Conservation (phyloP, 1,140 invertebrate genomes). For the Panagrolaimus sp. region DNA sequence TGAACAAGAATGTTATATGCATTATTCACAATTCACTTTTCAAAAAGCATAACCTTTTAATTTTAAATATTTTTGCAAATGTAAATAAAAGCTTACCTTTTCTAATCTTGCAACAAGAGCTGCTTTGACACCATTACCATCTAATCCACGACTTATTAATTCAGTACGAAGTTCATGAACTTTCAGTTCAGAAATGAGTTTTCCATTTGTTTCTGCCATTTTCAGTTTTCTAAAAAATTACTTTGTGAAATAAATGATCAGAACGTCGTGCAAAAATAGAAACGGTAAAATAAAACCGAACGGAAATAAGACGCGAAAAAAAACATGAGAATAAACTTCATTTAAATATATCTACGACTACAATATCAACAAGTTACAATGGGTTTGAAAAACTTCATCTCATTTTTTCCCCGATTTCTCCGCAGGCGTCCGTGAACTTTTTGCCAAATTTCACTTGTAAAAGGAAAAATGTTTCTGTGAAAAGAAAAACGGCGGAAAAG, state of each 20-base stretch:
- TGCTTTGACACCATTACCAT: slow-evolving; percentile 81
- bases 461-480: too few relatives aligned
- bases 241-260: neutral
- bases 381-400: too few relatives aligned
- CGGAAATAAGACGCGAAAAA: neutral
- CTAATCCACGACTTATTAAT: slow-evolving; percentile 79
- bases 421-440: too few relatives aligned
- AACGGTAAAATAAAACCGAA: neutral
- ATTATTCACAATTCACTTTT: slow-evolving; percentile 48
- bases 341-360: neutral
- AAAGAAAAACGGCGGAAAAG: too few relatives aligned
- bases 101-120: slow-evolving; percentile 76
- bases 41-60: neutral
- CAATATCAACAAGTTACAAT: too few relatives aligned
- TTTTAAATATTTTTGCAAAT: neutral
- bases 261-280: neutral
- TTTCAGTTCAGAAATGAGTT: slow-evolving; percentile 70
- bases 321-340: neutral
- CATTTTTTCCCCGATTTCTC: too few relatives aligned
- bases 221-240: neutral
- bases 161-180: slow-evolving; percentile 81
- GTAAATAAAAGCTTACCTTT: slow-evolving; percentile 67
- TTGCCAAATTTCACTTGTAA: too few relatives aligned
- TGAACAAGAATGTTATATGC: slow-evolving; percentile 22
- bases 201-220: slow-evolving; percentile 17